These are phyloP conservation scores for Thrips palmi DNA, from an alignment of 1,140 invertebrate genomes.

Conservation along the genomic window DNA sequence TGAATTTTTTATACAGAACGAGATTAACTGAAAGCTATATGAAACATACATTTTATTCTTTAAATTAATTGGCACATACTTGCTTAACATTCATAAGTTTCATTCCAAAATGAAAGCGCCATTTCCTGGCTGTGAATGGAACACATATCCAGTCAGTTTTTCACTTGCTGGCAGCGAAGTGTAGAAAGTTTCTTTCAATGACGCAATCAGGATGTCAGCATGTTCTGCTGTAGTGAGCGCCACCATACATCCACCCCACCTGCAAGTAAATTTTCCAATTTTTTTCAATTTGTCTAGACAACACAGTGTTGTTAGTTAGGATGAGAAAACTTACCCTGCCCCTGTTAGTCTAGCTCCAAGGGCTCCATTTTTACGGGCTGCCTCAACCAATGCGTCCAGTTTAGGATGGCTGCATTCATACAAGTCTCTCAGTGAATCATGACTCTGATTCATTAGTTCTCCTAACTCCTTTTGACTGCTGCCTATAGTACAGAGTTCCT, in stretches of 20 bases:
- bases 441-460: constrained; percentile 73
- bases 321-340: constrained; percentile 46
- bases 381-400: constrained; percentile 65
- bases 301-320: background rate
- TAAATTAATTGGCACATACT: too few species aligned
- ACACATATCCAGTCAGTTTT: too few species aligned
- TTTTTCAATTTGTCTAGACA: background rate
- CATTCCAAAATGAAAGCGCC: too few species aligned
- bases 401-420: constrained; percentile 91
- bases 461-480: constrained; percentile 44
- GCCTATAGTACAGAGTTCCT: constrained; percentile 43
- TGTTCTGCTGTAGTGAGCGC: constrained; percentile 53
- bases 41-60: too few species aligned
- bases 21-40: too few species aligned
- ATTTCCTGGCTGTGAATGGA: too few species aligned
- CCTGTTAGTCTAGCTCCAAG: constrained; percentile 83
- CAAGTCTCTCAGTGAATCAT: constrained; percentile 60
- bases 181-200: constrained; percentile 51
- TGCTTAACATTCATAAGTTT: too few species aligned
- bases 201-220: constrained; percentile 46
- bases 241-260: constrained; percentile 93
- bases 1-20: too few species aligned
- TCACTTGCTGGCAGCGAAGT: too few species aligned
- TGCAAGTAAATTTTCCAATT: constrained; percentile 22
- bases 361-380: constrained; percentile 50